Evolutionary conservation across 2,113 vertebrate genomes (phyloP), one percentile per base, ranked within the genome.

Genomic region (Ceyx cyanopectus): DNA sequence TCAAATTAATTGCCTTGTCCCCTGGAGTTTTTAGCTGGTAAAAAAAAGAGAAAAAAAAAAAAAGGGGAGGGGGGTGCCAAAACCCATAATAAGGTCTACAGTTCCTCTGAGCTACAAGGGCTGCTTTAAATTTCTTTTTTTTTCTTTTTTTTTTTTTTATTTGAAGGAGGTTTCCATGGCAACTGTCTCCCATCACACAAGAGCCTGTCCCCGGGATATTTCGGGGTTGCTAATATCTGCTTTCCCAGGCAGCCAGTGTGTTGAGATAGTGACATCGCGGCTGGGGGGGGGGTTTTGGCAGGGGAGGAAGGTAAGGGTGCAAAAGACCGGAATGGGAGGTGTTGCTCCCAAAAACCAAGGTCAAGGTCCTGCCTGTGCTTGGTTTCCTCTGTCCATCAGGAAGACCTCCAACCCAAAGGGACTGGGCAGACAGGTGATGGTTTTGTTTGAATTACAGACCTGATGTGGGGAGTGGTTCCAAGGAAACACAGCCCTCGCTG

Each of bases 81-180:
- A 91, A 92, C 60, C 79, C 67, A 32, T 81, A 87, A 76, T 76
- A 89, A 92, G 78, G 89, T 82, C 93, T 92, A 24, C 67, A 80
- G 89, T 87, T 95, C 87, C 85, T 91, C 79, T 65, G 79, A 94
- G 92, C 91, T 92, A 82, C 86, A 81, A 93, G 89, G 48, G 61
- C 79, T 89, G 93, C 93, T 95, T 96, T 94, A 95, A 94, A 95
- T 95, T 95, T 95, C 0, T 4, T 50, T 53, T 87, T n/a, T 3
- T 3, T 30, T 27, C 11, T 13, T 7, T 24, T 15, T 40, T 48
- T 69, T 81, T 75, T 81, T 79, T 80, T 83, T 8, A 30, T 81
- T 92, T 81, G 73, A 93, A 92, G 91, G 78, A 89, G 87, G 93
- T 96, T 95, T 94, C 95, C 92, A 92, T 96, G 90, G 95, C 58